These are phyloP conservation scores for Drosophila sp. DNA, from an alignment of 1,140 invertebrate genomes.

Conservation along the genomic window DNA sequence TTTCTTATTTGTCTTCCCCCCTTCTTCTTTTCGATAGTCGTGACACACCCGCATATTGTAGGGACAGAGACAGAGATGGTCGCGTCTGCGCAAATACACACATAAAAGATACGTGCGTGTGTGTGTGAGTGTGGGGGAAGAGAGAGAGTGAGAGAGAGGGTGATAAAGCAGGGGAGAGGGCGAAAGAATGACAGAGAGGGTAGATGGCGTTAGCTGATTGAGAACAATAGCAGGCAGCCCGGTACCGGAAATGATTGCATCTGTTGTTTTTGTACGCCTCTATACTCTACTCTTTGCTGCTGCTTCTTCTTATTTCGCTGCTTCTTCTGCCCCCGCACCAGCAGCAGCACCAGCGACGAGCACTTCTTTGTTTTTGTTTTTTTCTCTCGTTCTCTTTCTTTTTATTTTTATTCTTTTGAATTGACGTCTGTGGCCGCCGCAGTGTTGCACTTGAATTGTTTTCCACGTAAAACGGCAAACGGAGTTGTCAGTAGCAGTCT, in stretches of 20 bases:
- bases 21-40: conserved; percentile 1
- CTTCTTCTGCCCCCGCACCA: conserved; percentile 17
- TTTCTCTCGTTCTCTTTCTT: conserved; percentile 8
- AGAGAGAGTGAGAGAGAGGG: conserved; percentile 8
- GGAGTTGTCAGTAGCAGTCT: background rate
- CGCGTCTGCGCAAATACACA: conserved; percentile 6
- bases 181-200: conserved; percentile 10
- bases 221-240: conserved; percentile 59
- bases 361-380: conserved; percentile 20
- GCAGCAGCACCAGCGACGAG: conserved; percentile 2
- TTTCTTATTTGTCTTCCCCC: background rate
- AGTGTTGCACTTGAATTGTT: conserved; percentile 65
- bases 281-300: conserved; percentile 30
- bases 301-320: conserved; percentile 26
- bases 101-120: conserved; percentile 3
- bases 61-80: conserved; percentile 1
- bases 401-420: conserved; percentile 12
- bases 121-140: background rate
- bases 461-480: conserved; percentile 9
- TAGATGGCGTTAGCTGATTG: conserved; percentile 77
- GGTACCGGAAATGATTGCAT: conserved; percentile 77
- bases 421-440: conserved; percentile 1
- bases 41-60: conserved; percentile 62
- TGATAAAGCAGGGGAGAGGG: conserved; percentile 11
- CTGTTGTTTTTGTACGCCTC: conserved; percentile 65